A percentile compares a stretch with the other conserved stretches of the same genome.
phyloP scores from a whole-genome alignment of 2,113 vertebrate genomes.

The Acrocephalus arundinaceus region DNA sequence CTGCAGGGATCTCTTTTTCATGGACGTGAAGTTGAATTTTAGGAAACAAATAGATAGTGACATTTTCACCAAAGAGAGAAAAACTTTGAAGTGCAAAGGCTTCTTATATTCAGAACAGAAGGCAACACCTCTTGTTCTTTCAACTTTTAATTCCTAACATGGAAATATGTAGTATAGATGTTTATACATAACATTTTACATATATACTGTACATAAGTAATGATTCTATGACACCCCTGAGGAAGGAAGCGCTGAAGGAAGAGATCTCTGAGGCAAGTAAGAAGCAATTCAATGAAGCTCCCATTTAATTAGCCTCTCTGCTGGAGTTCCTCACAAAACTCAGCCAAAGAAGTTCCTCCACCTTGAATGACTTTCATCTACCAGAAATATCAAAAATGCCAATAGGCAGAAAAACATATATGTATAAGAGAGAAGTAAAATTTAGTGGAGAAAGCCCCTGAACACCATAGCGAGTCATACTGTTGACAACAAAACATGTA shows the following conservation, averaged over 20 bases:
- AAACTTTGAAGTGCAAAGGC: not conserved
- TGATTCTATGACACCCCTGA: not conserved
- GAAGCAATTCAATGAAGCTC: not conserved
- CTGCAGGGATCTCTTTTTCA: not conserved
- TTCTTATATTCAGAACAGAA: not conserved
- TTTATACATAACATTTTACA: not conserved
- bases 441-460: not conserved
- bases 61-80: not conserved
- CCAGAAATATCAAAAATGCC: not conserved
- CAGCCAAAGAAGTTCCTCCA: not conserved
- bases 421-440: not conserved
- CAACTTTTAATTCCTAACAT: not conserved
- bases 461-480: rapidly evolving
- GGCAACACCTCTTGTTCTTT: not conserved
- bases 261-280: not conserved
- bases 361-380: not conserved
- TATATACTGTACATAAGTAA: not conserved
- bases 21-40: slow-evolving; percentile 11
- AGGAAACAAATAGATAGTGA: not conserved
- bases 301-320: slow-evolving; percentile 21
- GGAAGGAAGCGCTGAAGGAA: not conserved
- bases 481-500: not conserved
- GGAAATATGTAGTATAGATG: not conserved
- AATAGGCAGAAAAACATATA: not conserved
- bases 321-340: not conserved